Evolutionary conservation across 2,888 invertebrate genomes (phyloP).

Genomic region (Brachynemurus nebulosus): DNA sequence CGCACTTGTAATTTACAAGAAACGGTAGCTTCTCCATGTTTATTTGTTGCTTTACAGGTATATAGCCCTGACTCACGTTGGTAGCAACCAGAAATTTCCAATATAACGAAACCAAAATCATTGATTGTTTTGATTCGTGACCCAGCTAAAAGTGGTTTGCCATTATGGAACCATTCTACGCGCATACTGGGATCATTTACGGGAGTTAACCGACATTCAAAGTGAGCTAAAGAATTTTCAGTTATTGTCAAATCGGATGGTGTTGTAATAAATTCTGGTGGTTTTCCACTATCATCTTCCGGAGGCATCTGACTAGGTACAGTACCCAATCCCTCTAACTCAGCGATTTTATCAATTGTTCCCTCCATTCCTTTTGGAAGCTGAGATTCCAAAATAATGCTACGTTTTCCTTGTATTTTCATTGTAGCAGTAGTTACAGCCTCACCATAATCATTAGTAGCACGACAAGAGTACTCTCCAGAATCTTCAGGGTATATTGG

Average conservation of each 20-base stretch:
- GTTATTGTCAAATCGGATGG: slow-evolving; percentile 70
- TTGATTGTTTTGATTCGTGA: slow-evolving; percentile 91
- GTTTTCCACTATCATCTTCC: slow-evolving; percentile 72
- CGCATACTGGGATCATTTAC: slow-evolving; percentile 87
- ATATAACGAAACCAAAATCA: slow-evolving; percentile 93
- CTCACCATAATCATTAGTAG: slow-evolving; percentile 78
- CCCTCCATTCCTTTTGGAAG: slow-evolving; percentile 87
- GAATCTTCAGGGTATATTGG: slow-evolving; percentile 95
- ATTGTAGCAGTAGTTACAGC: slow-evolving; percentile 80
- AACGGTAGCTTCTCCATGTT: slow-evolving; percentile 80
- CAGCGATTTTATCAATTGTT: slow-evolving; percentile 85
- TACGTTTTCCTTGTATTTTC: slow-evolving; percentile 84
- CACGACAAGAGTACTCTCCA: slow-evolving; percentile 81
- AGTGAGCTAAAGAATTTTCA: slow-evolving; percentile 84
- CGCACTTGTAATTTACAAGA: slow-evolving; percentile 77
- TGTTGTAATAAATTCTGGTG: slow-evolving; percentile 80
- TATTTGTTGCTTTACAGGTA: slow-evolving; percentile 84
- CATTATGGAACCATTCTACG: slow-evolving; percentile 97
- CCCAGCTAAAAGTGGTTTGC: slow-evolving; percentile 79
- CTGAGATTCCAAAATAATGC: slow-evolving; percentile 83
- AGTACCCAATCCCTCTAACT: slow-evolving; percentile 72
- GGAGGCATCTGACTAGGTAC: slow-evolving; percentile 49
- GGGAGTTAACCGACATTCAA: slow-evolving; percentile 79
- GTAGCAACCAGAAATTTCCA: slow-evolving; percentile 90
- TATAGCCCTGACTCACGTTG: slow-evolving; percentile 86